phyloP scores from a whole-genome alignment of 1,140 invertebrate species.

The Pseudomyrmex sp. region DNA sequence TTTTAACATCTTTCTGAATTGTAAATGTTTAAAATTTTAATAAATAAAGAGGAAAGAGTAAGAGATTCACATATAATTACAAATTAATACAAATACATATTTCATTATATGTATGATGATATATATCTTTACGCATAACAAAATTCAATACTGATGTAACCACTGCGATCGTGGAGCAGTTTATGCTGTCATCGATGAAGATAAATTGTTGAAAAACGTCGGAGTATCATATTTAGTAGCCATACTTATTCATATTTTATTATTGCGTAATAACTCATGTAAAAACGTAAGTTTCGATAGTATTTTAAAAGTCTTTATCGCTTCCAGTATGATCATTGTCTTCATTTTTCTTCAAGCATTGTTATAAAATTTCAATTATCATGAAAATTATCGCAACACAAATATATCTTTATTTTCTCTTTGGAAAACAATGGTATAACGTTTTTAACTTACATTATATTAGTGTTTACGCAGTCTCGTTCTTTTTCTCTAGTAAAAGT shows the following conservation, averaged over 20 bases:
- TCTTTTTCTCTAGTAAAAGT: background rate
- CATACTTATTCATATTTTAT: conserved; percentile 57
- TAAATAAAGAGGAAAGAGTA: background rate
- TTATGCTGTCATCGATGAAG: conserved; percentile 66
- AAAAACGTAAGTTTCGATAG: conserved; percentile 41
- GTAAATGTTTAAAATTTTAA: no score
- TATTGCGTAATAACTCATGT: conserved; percentile 59
- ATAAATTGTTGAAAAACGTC: conserved; percentile 60
- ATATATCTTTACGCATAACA: conserved; percentile 48
- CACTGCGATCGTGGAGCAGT: conserved; percentile 27
- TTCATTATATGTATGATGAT: background rate
- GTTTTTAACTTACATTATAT: background rate
- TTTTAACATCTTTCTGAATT: no score
- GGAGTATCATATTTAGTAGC: conserved; percentile 22
- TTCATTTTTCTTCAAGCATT: no score
- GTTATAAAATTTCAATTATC: conserved; percentile 3
- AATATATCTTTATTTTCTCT: background rate
- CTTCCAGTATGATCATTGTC: background rate
- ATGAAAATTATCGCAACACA: background rate
- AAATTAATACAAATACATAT: background rate
- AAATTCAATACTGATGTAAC: conserved; percentile 67
- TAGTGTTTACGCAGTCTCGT: background rate
- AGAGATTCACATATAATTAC: background rate
- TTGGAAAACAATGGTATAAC: no score
- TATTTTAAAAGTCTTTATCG: conserved; percentile 34